Evolutionary conservation across 2,888 invertebrate species (phyloP).

Genomic region (Amphimallon solstitiale): DNA sequence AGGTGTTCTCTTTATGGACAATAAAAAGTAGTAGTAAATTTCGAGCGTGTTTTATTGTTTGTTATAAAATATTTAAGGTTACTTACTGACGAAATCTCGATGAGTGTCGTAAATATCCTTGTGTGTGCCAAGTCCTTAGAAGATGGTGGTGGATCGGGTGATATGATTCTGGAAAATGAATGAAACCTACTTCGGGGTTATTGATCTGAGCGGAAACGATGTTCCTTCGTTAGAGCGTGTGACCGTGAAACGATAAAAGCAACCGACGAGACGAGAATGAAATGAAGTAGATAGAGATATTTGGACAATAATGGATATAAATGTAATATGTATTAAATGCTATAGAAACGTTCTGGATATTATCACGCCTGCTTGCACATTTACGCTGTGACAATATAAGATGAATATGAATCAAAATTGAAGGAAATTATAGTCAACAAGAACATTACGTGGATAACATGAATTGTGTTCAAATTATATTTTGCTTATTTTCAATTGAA

Average conservation of each 20-base stretch:
- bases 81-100: conserved; percentile 26
- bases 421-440: too few species aligned
- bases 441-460: too few species aligned
- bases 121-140: not conserved
- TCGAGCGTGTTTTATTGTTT: conserved; percentile 38
- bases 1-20: conserved; percentile 30
- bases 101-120: conserved; percentile 20
- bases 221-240: conserved; percentile 18
- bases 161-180: conserved; percentile 14
- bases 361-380: too few species aligned
- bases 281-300: not conserved
- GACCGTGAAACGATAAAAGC: conserved; percentile 16
- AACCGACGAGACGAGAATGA: not conserved
- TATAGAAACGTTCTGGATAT: not conserved
- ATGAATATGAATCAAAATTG: too few species aligned
- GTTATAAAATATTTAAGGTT: conserved; percentile 36
- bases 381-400: too few species aligned
- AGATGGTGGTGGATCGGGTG: conserved; percentile 4
- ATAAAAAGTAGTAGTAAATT: conserved; percentile 29
- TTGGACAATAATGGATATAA: not conserved
- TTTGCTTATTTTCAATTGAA: too few species aligned
- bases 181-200: conserved; percentile 20
- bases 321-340: not conserved
- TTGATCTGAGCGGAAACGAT: conserved; percentile 11
- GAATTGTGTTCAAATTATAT: too few species aligned